Conservation (phyloP, 1,140 invertebrate genomes). For the Trichogramma pretiosum region DNA sequence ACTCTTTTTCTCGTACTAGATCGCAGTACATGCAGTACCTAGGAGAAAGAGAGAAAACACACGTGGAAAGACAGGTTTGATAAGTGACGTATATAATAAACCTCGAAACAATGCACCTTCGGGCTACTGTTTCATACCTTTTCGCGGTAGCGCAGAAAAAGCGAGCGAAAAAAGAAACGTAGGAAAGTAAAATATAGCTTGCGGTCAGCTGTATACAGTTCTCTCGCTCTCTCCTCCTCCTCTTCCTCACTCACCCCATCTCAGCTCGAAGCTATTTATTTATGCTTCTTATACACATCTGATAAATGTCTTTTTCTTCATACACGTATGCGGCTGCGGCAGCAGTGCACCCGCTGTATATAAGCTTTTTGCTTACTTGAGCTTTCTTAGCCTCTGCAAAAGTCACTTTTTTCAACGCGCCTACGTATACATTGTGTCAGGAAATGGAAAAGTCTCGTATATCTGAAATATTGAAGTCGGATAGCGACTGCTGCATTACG, state of each 20-base stretch:
- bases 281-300: neutral
- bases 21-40: neutral
- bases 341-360: neutral
- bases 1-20: neutral
- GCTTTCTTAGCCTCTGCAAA: neutral
- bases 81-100: slow-evolving; percentile 8
- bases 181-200: neutral
- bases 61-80: slow-evolving; percentile 15
- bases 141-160: neutral
- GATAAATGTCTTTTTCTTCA: neutral
- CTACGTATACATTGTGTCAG: no score
- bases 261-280: slow-evolving; percentile 10
- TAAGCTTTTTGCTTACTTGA: neutral
- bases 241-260: neutral
- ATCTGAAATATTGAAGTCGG: slow-evolving; percentile 17
- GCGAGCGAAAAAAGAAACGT: no score
- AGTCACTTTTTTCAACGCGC: no score
- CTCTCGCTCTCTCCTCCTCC: neutral
- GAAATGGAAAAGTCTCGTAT: slow-evolving; percentile 19
- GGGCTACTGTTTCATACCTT: neutral
- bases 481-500: no score
- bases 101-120: slow-evolving; percentile 12
- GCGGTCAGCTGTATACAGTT: neutral
- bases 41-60: neutral
- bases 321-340: neutral